A percentile compares a stretch with the other conserved stretches of the same genome.
Conservation (phyloP, 2,888 invertebrate genomes). For the Quadriops clusia region DNA sequence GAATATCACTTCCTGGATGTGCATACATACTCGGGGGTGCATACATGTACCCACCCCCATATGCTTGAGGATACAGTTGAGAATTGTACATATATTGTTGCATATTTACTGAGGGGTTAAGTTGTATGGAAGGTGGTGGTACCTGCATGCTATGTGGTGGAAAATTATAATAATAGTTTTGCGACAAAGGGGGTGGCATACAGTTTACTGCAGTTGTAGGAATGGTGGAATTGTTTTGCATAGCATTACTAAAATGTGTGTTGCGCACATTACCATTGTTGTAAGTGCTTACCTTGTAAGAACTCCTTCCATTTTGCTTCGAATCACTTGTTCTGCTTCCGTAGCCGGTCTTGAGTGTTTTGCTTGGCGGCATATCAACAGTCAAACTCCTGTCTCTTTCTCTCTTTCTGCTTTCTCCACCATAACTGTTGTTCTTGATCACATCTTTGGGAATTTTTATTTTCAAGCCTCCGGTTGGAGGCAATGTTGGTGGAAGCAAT, state of each 20-base stretch:
- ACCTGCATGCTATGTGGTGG: constrained; percentile 31
- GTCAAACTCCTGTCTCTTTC: constrained; percentile 34
- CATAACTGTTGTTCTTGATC: constrained; percentile 34
- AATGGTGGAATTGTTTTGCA: constrained; percentile 16
- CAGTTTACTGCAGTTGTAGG: constrained; percentile 7
- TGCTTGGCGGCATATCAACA: constrained; percentile 31
- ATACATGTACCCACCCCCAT: constrained; percentile 28
- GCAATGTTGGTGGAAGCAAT: constrained; percentile 15
- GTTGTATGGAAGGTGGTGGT: constrained; percentile 34
- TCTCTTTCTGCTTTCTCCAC: constrained; percentile 28
- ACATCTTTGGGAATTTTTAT: constrained; percentile 73
- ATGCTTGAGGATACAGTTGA: constrained; percentile 17
- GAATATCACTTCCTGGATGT: constrained; percentile 23
- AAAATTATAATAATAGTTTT: constrained; percentile 21
- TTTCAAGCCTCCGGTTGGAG: constrained; percentile 42
- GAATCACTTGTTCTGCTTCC: constrained; percentile 22
- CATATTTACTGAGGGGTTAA: constrained; percentile 8
- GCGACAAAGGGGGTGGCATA: constrained; percentile 10
- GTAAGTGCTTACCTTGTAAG: constrained; percentile 34
- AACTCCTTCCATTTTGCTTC: constrained; percentile 33
- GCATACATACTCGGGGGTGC: constrained; percentile 26
- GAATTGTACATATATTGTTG: constrained; percentile 11
- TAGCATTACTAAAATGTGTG: constrained; percentile 14
- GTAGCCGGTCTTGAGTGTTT: constrained; percentile 26
- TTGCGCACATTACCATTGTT: constrained; percentile 19